Conservation (phyloP, 2,888 invertebrate genomes). For the Herminia tarsipennalis region DNA sequence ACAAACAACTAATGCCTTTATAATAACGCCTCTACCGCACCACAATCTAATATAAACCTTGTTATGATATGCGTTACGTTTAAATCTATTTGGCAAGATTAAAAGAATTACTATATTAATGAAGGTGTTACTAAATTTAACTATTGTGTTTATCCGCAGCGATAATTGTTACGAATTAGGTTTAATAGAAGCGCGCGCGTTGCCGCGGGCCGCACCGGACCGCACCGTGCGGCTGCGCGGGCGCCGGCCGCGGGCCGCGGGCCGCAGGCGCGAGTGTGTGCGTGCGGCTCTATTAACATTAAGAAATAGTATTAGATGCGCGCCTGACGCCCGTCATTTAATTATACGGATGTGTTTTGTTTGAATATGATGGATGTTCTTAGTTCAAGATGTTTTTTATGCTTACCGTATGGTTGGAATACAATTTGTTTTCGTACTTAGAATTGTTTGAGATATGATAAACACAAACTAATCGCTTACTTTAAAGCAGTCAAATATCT, state of each 20-base stretch:
- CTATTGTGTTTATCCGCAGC: conserved; percentile 59
- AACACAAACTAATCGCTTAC: no score
- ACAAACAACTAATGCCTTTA: conserved; percentile 58
- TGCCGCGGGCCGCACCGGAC: conserved; percentile 22
- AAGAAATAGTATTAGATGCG: conserved; percentile 28
- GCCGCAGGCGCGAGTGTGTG: conserved; percentile 10
- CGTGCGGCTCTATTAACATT: conserved; percentile 9
- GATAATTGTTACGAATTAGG: conserved; percentile 75
- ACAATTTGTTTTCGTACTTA: no score
- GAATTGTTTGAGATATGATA: no score
- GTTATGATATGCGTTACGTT: no score
- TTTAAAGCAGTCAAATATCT: no score
- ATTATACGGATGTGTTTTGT: conserved; percentile 26
- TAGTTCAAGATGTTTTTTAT: conserved; percentile 13
- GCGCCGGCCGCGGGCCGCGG: conserved; percentile 2
- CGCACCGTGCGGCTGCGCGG: conserved; percentile 28
- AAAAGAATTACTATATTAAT: conserved; percentile 59
- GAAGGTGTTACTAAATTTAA: conserved; percentile 71
- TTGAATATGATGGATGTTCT: conserved; percentile 34
- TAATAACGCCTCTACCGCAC: conserved; percentile 55
- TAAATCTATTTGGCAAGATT: no score
- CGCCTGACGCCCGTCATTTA: conserved; percentile 23
- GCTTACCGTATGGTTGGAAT: no score
- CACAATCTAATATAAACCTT: no score
- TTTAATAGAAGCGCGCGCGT: conserved; percentile 50